Base-by-base conservation (phyloP, 2,113 vertebrate genomes). In the Lamprologus tigripictilis region DNA sequence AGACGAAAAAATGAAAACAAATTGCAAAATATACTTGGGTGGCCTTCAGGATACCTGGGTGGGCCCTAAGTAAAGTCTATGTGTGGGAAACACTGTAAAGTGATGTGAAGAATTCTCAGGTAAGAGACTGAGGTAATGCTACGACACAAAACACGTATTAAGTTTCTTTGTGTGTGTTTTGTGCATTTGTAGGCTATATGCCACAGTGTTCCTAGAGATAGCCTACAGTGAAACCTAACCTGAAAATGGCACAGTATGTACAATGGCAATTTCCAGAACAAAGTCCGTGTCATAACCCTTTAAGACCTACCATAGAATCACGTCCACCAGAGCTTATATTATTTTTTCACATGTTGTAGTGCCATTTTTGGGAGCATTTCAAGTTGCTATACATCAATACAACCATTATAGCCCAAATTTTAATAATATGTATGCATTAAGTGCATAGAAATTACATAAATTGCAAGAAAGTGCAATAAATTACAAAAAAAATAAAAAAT, bases 281-380 rank as follows among this genome's bases (percentile, higher is more conserved):
- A 78, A 17, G 23, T 49, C 71, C 4, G 1, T 0, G 23, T 28
- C 68, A 12, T 17, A 45, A 45, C 40, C 40, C 40, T 42, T 42
- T 42, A 42, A 42, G 40, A 6, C 5, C 40, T 42, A 42, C 40
- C 40, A 13, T 42, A 42, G 12, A 42, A 42, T 2, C 40, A 42
- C 0, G 12, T 42, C 40, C 40, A 0, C 40, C 40, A 42, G 5
- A 42, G 40, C 40, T 13, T 13, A 42, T 42, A 42, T 42, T 42
- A 42, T 42, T 2, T 42, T 42, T 42, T 42, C 0, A 42, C 40
- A 42, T 42, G 40, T 0, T 3, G 11, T 42, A 0, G 40, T 0
- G 40, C 40, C 40, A 42, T 42, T 42, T 42, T 13, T 42, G 40
- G 40, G 40, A 42, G 40, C 40, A 42, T 42, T 42, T 42, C 40